Percentiles rank a stretch among this genome's conserved stretches.
Conservation (phyloP, 2,797 vertebrate genomes). For the Capromys pilorides region DNA sequence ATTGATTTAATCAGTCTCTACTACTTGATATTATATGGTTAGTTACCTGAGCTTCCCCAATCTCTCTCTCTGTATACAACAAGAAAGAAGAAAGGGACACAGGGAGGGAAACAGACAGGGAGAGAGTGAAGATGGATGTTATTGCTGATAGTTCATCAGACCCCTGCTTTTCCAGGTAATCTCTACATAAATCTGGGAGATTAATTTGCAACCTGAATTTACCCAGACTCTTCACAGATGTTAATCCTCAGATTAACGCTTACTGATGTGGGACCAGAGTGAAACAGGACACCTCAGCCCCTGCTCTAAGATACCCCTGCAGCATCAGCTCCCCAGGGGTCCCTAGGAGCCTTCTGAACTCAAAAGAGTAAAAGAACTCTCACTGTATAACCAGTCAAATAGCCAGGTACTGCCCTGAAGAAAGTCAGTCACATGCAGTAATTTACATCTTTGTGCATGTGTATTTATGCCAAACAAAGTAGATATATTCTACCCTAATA, state of each 20-base stretch:
- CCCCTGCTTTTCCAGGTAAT: constrained; percentile 16
- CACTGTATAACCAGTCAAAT: not conserved
- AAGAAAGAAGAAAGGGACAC: not conserved
- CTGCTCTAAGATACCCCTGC: not conserved
- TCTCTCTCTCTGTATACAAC: not conserved
- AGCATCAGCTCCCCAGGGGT: not conserved
- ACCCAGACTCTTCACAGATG: constrained; percentile 20
- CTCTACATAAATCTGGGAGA: constrained; percentile 20
- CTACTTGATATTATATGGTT: constrained; percentile 3
- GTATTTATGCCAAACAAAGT: not conserved
- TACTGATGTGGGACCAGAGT: not conserved
- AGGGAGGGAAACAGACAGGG: too few species aligned
- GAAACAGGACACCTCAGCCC: not conserved
- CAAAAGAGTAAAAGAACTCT: not conserved
- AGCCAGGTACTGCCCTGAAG: not conserved
- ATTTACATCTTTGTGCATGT: not conserved
- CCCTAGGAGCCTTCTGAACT: not conserved
- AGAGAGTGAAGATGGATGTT: not conserved
- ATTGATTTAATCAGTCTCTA: not conserved
- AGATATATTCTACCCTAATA: not conserved
- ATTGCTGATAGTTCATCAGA: not conserved
- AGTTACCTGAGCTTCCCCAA: not conserved
- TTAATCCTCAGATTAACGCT: constrained; percentile 41
- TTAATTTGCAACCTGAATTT: constrained; percentile 28
- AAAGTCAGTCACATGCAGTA: not conserved